These are phyloP conservation scores for Parazoanthus swiftii DNA, from an alignment of 92 coral and sea anemone genomes.

Conservation along the genomic window DNA sequence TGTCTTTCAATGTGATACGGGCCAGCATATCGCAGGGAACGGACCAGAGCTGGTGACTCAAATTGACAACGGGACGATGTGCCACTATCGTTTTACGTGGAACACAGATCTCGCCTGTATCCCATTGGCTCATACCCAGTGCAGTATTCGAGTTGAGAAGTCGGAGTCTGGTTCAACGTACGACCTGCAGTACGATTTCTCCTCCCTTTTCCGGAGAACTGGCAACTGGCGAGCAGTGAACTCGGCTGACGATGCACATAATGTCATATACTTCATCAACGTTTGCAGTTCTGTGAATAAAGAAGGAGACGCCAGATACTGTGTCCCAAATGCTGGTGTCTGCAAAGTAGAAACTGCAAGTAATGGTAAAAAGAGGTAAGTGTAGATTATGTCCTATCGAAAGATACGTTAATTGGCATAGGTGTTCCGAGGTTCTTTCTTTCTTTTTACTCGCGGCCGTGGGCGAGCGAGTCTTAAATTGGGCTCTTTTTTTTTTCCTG, in stretches of 20 bases:
- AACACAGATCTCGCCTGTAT: constrained; percentile 74
- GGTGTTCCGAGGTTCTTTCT: no score
- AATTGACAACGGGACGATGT: constrained; percentile 12
- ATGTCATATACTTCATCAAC: constrained; percentile 64
- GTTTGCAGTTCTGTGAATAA: constrained; percentile 75
- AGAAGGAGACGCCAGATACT: constrained; percentile 45
- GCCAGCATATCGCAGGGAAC: constrained; percentile 7
- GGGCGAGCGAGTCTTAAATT: no score
- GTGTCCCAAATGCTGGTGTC: constrained; percentile 79
- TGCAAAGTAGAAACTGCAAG: constrained; percentile 59
- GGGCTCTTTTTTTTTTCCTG: no score
- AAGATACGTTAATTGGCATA: background rate
- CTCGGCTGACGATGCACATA: constrained; percentile 7
- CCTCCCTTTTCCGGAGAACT: constrained; percentile 57
- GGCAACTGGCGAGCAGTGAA: constrained; percentile 80
- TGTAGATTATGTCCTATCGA: background rate
- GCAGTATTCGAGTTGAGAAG: constrained; percentile 62
- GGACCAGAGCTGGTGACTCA: constrained; percentile 46
- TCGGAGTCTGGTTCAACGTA: background rate
- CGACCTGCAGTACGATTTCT: constrained; percentile 69
- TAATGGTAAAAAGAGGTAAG: constrained; percentile 43
- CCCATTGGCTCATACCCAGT: constrained; percentile 76
- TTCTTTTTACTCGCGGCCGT: no score
- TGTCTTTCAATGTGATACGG: constrained; percentile 56
- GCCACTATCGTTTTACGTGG: constrained; percentile 61